Base-by-base conservation (phyloP, 92 coral and sea anemone species). In the Parazoanthus atlanticus region DNA sequence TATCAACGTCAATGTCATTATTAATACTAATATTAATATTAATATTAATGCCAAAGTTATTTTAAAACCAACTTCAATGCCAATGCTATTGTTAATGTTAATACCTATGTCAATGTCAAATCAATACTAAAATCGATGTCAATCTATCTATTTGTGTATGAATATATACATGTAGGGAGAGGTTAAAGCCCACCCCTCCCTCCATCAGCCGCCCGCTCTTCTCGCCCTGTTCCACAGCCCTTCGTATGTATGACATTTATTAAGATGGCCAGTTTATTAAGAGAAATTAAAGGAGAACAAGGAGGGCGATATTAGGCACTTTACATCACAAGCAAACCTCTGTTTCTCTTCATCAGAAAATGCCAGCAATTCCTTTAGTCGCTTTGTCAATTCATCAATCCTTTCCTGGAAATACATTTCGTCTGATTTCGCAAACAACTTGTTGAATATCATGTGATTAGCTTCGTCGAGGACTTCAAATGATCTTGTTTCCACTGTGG, bases 391-490 rank as follows among this genome's bases (percentile, higher is more conserved):
- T 3, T 84, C 87, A 12, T 41, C 66, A 70, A 84, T 70, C 54
- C 64, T 84, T 32, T 84, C 87, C 54, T 70, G 78, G 77, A 84
- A 70, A 43, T 47, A 49, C 9, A 84, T 12, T 29, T 84, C 87
- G 41, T 84, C 78, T 84, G 87, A 54, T 25, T 69, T 84, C 11
- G 87, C 87, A 67, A 84, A 84, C 40, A 41, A 8, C 41, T 70
- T 84, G 77, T 31, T 84, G 65, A 69, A 84, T 10, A 84, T 84
- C 87, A 84, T 84, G 78, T 84, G 78, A 15, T 56, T 43, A 10
- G 87, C 87, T 70, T 84, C 78, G 74, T 84, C 87, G 70, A 84
- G 65, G 25, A 69, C 87, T 43, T 84, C 87, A 0, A 28, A 41
- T 47, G 78, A 69, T 84, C 87, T 41, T 26, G 87, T 84, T 43